Evolutionary conservation across 2,797 vertebrate species (phyloP).

Genomic region (Gephyroberyx darwinii): DNA sequence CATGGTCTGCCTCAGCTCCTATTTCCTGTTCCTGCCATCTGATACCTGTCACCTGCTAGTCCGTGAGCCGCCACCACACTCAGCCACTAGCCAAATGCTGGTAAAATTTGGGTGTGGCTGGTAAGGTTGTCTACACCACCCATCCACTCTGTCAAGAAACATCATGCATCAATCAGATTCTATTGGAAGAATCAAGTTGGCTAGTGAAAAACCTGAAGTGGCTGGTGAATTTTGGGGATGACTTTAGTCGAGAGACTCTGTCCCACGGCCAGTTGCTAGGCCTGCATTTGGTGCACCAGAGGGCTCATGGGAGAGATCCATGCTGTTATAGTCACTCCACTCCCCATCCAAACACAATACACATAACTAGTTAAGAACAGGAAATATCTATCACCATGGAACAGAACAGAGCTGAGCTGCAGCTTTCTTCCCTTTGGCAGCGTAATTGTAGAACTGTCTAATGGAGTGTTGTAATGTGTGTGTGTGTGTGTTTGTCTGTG

Average conservation of each 20-base stretch:
- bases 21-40: conserved; percentile 65
- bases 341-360: conserved; percentile 37
- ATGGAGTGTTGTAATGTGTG: conserved; percentile 29
- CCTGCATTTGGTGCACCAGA: background rate
- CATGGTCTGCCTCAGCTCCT: conserved; percentile 45
- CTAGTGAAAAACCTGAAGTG: background rate
- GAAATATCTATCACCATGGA: conserved; percentile 59
- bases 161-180: background rate
- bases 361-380: conserved; percentile 48
- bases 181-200: background rate
- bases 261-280: conserved; percentile 10
- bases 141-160: background rate
- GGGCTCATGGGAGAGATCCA: background rate
- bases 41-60: conserved; percentile 66
- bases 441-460: conserved; percentile 54
- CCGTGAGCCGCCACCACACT: conserved; percentile 14
- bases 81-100: background rate
- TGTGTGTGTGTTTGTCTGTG: conserved; percentile 35
- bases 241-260: background rate
- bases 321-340: conserved; percentile 1
- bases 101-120: background rate
- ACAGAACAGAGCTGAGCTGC: conserved; percentile 35
- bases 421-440: conserved; percentile 52
- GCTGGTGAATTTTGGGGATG: conserved; percentile 14
- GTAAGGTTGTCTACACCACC: background rate